Conservation (phyloP, 2,113 vertebrate species). For the Channa argus region DNA sequence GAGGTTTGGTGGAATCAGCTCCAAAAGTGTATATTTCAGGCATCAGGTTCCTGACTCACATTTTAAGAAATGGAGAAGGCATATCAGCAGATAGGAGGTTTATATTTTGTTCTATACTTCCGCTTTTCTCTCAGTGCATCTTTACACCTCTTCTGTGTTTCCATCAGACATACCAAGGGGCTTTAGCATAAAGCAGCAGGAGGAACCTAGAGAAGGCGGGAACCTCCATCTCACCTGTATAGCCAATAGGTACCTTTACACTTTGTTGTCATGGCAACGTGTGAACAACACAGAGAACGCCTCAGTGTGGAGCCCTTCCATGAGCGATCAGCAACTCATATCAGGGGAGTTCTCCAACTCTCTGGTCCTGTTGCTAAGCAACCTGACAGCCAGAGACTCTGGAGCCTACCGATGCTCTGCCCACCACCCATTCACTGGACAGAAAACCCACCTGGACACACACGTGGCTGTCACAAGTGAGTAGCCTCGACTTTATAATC, state of each 20-base stretch:
- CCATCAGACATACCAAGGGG: constrained; percentile 88
- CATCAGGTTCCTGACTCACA: constrained; percentile 13
- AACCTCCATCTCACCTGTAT: constrained; percentile 90
- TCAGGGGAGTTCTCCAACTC: constrained; percentile 85
- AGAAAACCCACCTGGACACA: constrained; percentile 87
- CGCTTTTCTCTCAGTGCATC: constrained; percentile 2
- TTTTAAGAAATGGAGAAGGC: constrained; percentile 35
- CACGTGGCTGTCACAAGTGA: constrained; percentile 90
- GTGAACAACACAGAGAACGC: constrained; percentile 54
- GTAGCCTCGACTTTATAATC: constrained; percentile 1
- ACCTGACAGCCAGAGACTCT: constrained; percentile 87
- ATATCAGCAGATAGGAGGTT: constrained; percentile 32
- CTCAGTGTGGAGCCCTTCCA: not conserved
- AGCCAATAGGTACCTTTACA: constrained; percentile 92
- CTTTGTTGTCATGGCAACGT: constrained; percentile 87
- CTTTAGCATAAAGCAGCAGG: constrained; percentile 86
- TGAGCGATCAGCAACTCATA: constrained; percentile 71
- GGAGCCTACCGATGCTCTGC: constrained; percentile 91
- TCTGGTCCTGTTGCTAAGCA: constrained; percentile 85
- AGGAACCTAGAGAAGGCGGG: constrained; percentile 89
- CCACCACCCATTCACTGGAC: constrained; percentile 86
- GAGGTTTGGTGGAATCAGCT: constrained; percentile 45
- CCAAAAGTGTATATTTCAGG: constrained; percentile 37
- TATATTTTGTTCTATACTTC: constrained; percentile 7
- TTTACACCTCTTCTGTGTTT: constrained; percentile 14